A percentile compares a stretch with the other conserved stretches of the same genome.
phyloP scores from a whole-genome alignment of 2,797 vertebrate species.

The Parambassis ranga region DNA sequence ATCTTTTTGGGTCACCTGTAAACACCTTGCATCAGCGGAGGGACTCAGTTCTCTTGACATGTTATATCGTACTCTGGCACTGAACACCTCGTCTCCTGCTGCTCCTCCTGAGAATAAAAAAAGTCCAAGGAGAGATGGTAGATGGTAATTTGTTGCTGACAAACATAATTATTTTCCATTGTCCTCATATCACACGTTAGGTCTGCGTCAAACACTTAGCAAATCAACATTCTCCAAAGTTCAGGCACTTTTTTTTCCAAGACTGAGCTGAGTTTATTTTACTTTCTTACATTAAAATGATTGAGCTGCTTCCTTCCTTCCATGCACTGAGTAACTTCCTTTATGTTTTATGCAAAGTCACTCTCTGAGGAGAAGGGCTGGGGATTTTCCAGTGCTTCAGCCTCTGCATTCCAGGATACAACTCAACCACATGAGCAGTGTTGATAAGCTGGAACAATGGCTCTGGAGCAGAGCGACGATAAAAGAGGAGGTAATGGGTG shows the following conservation, averaged over 20 bases:
- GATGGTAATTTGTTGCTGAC: constrained; percentile 40
- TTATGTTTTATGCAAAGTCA: constrained; percentile 2
- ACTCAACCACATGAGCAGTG: constrained; percentile 55
- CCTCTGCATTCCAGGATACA: constrained; percentile 68
- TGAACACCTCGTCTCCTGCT: constrained; percentile 28
- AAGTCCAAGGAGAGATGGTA: constrained; percentile 33
- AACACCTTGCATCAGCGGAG: constrained; percentile 56
- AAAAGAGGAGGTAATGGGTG: constrained; percentile 28
- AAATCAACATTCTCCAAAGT: neutral
- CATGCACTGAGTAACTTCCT: neutral
- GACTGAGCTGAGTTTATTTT: no score
- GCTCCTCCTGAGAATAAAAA: constrained; percentile 26
- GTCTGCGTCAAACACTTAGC: neutral
- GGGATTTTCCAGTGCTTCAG: constrained; percentile 64
- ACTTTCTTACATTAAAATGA: neutral
- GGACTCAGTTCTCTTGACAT: constrained; percentile 39
- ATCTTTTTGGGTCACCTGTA: constrained; percentile 21
- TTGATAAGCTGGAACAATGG: constrained; percentile 64
- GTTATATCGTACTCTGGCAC: constrained; percentile 13
- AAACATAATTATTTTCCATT: constrained; percentile 48
- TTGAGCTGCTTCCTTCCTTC: neutral
- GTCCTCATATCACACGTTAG: constrained; percentile 13
- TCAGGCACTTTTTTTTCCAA: no score
- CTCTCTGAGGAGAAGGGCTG: neutral
- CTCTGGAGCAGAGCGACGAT: constrained; percentile 14